These are phyloP conservation scores for Folsomia candida DNA, from an alignment of 2,888 invertebrate genomes.

Conservation along the genomic window DNA sequence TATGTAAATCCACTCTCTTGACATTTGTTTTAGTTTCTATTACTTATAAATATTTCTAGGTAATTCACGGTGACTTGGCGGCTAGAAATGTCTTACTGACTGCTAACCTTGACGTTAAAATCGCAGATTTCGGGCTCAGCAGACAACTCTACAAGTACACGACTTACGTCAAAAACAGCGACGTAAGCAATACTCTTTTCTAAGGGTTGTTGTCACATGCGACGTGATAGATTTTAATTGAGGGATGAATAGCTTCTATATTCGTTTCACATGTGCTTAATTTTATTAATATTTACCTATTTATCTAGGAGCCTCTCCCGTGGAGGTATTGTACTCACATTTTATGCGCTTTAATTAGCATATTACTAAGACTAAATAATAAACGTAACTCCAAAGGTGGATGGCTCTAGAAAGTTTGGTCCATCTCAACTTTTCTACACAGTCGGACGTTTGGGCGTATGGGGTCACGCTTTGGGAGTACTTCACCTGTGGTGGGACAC, in stretches of 20 bases:
- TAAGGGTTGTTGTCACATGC: too few species aligned
- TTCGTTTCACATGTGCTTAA: neutral
- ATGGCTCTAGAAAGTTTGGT: constrained; percentile 18
- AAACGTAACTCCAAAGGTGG: too few species aligned
- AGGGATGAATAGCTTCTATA: too few species aligned
- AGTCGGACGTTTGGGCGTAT: constrained; percentile 18
- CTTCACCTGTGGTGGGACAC: neutral
- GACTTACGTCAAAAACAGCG: neutral
- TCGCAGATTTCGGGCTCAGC: neutral
- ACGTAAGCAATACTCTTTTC: neutral
- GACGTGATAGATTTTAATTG: too few species aligned
- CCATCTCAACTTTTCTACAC: constrained; percentile 1
- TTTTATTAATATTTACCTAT: neutral
- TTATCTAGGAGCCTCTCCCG: neutral
- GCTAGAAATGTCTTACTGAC: neutral
- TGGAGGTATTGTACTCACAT: too few species aligned
- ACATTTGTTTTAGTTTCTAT: too few species aligned
- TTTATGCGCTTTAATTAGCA: too few species aligned
- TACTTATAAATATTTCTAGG: neutral
- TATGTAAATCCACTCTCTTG: too few species aligned
- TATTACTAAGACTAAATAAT: too few species aligned
- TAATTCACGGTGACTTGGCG: neutral
- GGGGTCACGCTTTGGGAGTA: constrained; percentile 1
- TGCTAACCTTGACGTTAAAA: neutral
- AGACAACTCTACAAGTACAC: neutral